Conservation (phyloP, 1,140 invertebrate species). For the Nebria ingens region DNA sequence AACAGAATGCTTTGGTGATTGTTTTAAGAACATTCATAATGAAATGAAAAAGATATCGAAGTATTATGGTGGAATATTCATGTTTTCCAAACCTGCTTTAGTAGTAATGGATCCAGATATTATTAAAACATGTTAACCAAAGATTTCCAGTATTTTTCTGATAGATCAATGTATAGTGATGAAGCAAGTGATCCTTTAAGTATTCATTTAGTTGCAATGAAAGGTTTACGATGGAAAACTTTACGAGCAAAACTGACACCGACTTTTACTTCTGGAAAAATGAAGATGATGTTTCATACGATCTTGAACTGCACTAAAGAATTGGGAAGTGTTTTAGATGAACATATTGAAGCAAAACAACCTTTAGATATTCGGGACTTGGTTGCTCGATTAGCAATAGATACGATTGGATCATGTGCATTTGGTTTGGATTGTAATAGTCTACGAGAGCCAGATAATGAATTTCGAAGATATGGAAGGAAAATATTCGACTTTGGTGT, state of each 20-base stretch:
- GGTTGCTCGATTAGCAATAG: conserved; percentile 34
- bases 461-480: conserved; percentile 24
- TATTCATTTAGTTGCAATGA: conserved; percentile 36
- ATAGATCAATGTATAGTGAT: conserved; percentile 32
- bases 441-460: conserved; percentile 29
- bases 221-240: conserved; percentile 36
- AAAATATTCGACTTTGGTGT: not conserved
- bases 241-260: conserved; percentile 37
- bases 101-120: not conserved
- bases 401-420: conserved; percentile 38
- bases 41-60: not conserved
- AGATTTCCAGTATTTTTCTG: conserved; percentile 40
- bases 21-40: not conserved
- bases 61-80: not conserved
- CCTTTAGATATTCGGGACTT: conserved; percentile 30
- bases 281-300: conserved; percentile 36
- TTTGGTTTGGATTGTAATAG: conserved; percentile 39
- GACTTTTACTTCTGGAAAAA: conserved; percentile 40
- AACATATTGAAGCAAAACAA: not conserved
- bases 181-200: conserved; percentile 36
- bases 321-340: conserved; percentile 20
- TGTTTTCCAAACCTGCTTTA: not conserved
- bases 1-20: not conserved
- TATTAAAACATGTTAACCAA: too few relatives aligned
- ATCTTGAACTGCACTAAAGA: not conserved